phyloP scores from a whole-genome alignment of 2,797 vertebrate genomes.

The Discoglossus pictus region DNA sequence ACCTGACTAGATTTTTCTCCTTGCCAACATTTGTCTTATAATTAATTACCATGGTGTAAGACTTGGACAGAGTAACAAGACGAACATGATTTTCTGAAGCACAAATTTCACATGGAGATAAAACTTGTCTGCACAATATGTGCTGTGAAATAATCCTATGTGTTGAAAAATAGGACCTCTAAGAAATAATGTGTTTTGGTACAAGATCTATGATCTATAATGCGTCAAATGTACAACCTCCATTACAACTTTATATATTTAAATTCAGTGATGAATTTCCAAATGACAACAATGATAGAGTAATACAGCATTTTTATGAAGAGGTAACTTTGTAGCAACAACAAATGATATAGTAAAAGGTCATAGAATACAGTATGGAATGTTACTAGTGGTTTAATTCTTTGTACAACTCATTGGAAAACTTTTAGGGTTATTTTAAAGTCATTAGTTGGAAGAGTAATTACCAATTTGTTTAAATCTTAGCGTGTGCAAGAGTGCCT shows the following conservation, averaged over 20 bases:
- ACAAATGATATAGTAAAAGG: slow-evolving; percentile 22
- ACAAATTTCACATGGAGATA: slow-evolving; percentile 34
- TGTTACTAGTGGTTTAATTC: too few species aligned
- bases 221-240: neutral
- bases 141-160: slow-evolving; percentile 28
- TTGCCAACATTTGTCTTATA: slow-evolving; percentile 51
- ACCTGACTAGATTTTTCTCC: slow-evolving; percentile 38
- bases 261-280: neutral
- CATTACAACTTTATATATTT: slow-evolving; percentile 20
- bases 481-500: too few species aligned
- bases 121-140: slow-evolving; percentile 18
- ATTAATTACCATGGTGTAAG: slow-evolving; percentile 48
- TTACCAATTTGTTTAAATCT: too few species aligned
- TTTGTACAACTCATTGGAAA: too few species aligned
- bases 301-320: slow-evolving; percentile 1
- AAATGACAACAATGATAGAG: slow-evolving; percentile 1
- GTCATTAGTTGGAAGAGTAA: too few species aligned
- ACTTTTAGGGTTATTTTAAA: too few species aligned
- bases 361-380: slow-evolving; percentile 10
- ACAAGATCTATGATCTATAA: neutral
- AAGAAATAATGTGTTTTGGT: slow-evolving; percentile 10
- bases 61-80: slow-evolving; percentile 45
- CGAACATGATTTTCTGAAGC: slow-evolving; percentile 41
- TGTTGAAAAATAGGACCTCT: slow-evolving; percentile 7
- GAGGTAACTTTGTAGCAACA: neutral